Evolutionary conservation across 2,888 invertebrate species (phyloP).

Genomic region (Rhogogaster chlorosoma): DNA sequence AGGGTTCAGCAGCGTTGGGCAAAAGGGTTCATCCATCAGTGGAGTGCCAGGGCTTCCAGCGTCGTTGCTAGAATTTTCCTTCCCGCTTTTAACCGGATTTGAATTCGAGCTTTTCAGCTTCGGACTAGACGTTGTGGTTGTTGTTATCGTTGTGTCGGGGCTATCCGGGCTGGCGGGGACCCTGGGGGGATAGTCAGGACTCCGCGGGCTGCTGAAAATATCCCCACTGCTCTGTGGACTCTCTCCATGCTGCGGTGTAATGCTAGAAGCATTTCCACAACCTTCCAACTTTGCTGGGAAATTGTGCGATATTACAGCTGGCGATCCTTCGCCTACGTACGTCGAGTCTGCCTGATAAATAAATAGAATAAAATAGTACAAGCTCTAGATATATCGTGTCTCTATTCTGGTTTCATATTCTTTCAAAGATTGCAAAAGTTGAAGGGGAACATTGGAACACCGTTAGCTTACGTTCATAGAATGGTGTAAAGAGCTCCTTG

Average conservation of each 20-base stretch:
- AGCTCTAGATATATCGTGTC: background rate
- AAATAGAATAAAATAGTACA: conserved; percentile 32
- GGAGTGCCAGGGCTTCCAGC: conserved; percentile 57
- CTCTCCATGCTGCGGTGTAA: conserved; percentile 72
- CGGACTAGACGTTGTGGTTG: conserved; percentile 51
- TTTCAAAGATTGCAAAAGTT: background rate
- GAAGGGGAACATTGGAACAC: background rate
- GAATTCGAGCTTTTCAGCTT: background rate
- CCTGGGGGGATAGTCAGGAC: conserved; percentile 74
- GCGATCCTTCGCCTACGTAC: conserved; percentile 58
- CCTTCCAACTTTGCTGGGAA: conserved; percentile 64
- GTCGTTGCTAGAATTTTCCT: conserved; percentile 41
- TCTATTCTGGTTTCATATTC: background rate
- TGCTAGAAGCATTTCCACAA: conserved; percentile 69
- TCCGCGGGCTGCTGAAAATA: conserved; percentile 71
- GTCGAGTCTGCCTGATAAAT: conserved; percentile 62
- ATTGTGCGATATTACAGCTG: conserved; percentile 50
- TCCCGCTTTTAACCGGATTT: background rate
- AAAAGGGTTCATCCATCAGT: conserved; percentile 56
- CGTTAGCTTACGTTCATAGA: conserved; percentile 43
- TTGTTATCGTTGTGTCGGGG: conserved; percentile 64
- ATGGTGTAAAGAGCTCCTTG: conserved; percentile 16
- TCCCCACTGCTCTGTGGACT: conserved; percentile 70
- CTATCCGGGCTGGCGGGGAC: conserved; percentile 69
- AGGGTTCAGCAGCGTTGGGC: background rate